phyloP scores from a whole-genome alignment of 2,113 vertebrate genomes.

The Pithys albifrons region DNA sequence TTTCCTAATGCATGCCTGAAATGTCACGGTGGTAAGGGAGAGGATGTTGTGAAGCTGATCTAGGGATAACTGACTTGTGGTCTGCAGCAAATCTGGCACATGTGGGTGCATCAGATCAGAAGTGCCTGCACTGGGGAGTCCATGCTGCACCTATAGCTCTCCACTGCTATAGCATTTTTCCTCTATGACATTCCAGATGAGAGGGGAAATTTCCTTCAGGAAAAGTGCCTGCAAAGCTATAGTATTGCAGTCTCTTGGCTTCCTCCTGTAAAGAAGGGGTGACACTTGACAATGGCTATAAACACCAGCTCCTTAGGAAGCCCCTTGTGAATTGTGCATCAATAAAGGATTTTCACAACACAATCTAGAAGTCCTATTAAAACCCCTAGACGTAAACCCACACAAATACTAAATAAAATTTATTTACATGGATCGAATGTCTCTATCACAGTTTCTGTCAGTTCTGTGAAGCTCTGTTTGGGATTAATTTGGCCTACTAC shows the following conservation, averaged over 20 bases:
- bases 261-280: neutral
- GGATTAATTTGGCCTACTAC: neutral
- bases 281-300: neutral
- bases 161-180: accelerated
- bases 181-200: accelerated
- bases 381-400: neutral
- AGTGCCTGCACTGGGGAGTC: neutral
- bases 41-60: neutral
- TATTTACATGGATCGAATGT: neutral
- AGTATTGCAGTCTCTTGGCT: neutral
- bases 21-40: neutral
- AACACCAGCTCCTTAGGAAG: neutral
- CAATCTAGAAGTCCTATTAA: neutral
- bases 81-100: neutral
- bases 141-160: neutral
- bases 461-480: neutral
- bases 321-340: neutral
- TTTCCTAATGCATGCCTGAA: accelerated
- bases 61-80: neutral
- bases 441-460: neutral
- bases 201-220: neutral
- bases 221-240: neutral
- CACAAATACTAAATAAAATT: neutral
- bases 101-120: neutral
- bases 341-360: neutral